Evolutionary conservation across 1,140 invertebrate genomes (phyloP), one percentile per base, ranked within the genome.

Genomic region (Calliopsis andreniformis): DNA sequence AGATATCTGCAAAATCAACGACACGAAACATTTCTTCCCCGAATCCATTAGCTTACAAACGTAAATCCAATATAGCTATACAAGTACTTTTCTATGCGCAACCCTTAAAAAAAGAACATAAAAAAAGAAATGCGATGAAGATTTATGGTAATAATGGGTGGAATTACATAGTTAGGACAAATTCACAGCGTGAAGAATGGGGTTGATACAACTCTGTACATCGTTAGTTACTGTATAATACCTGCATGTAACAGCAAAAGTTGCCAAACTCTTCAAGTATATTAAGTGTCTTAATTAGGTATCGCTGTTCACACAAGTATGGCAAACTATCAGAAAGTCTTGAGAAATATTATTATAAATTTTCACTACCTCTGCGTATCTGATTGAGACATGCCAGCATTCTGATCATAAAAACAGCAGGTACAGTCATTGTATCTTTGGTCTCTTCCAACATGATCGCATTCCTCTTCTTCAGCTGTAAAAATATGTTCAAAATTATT

Each of bases 361-460:
- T 80, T 64, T 87, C 82, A 85, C 87, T 93, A 87, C 94, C 93
- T 93, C 94, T 92, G 88, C 95, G 92, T 84, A 95, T 93, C 81
- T 96, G 95, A 93, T 96, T 97, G 25, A 97, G 90, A 80, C 96
- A 96, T 25, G 96, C 95, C 84, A 98, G 88, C 94, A 97, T 96
- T 80, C 97, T 92, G 73, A 98, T 96, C 96, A 98, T 97, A 87
- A 98, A 97, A 56, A 95, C 94, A 18, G 97, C 96, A 68, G 97
- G 97, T 62, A 98, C 96, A 43, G 97, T 98, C 80, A 98, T 96
- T 0, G 97, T 98, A 87, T 98, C 96, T 90, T 95, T 95, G 10
- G 97, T 97, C 91, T 98, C 96, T 92, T 97, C 96, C 80, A 98
- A 91, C 96, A 98, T 97, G 30, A 97, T 93, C 76, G 96, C 96